phyloP scores from a whole-genome alignment of 2,888 invertebrate genomes.

The Eustalomyia histrio region DNA sequence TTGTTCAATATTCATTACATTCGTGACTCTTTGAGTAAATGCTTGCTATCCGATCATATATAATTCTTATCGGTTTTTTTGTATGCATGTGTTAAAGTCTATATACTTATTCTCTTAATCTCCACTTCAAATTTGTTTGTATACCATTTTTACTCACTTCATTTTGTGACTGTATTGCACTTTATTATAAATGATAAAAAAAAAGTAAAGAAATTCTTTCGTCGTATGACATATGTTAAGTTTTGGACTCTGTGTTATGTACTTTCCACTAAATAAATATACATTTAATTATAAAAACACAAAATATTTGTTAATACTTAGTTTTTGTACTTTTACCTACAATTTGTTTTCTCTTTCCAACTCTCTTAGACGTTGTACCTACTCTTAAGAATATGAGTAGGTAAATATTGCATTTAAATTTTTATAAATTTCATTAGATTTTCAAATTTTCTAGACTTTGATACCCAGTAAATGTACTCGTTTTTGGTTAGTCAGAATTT shows the following conservation, averaged over 20 bases:
- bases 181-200: constrained; percentile 35
- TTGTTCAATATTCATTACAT: constrained; percentile 22
- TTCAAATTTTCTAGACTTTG: constrained; percentile 48
- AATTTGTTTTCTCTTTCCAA: constrained; percentile 19
- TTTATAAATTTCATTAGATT: constrained; percentile 16
- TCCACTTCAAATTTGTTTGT: constrained; percentile 40
- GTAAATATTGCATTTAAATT: constrained; percentile 22
- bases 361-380: constrained; percentile 19
- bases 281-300: constrained; percentile 25
- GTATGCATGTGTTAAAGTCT: not conserved
- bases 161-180: not conserved
- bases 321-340: not conserved
- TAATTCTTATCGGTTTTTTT: constrained; percentile 42
- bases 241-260: constrained; percentile 65
- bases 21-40: constrained; percentile 44
- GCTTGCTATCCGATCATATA: constrained; percentile 34
- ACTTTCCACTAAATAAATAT: constrained; percentile 9
- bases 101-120: constrained; percentile 56
- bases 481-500: constrained; percentile 12
- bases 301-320: not conserved
- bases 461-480: constrained; percentile 38
- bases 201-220: constrained; percentile 11
- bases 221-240: constrained; percentile 60
- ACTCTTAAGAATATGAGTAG: constrained; percentile 12
- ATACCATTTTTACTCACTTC: constrained; percentile 33